Conservation (phyloP, 2,113 vertebrate species). For the Grus americana region DNA sequence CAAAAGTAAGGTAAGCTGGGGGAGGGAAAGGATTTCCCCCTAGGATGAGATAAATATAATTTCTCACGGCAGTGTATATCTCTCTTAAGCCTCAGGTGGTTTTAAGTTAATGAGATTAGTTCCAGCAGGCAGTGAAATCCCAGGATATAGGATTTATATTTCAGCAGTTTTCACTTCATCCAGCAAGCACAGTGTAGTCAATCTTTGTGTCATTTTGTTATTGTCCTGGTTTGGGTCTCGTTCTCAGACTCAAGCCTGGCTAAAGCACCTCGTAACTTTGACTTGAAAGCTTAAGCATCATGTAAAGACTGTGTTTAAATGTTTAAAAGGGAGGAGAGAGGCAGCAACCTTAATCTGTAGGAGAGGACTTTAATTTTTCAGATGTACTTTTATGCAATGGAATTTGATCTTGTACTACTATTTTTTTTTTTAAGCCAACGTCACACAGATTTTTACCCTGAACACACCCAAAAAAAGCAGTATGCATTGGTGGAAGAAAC, state of each 20-base stretch:
- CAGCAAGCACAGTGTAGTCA: slow-evolving; percentile 46
- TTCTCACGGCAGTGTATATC: slow-evolving; percentile 65
- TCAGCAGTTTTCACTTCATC: slow-evolving; percentile 66
- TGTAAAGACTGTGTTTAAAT: slow-evolving; percentile 14
- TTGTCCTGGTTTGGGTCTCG: slow-evolving; percentile 46
- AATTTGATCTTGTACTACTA: background rate
- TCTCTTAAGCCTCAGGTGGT: slow-evolving; percentile 68
- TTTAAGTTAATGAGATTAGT: slow-evolving; percentile 72
- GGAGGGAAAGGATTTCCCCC: slow-evolving; percentile 44
- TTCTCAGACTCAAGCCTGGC: slow-evolving; percentile 42
- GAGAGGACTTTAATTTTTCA: slow-evolving; percentile 11
- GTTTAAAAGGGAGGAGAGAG: background rate
- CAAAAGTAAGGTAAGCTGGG: slow-evolving; percentile 55
- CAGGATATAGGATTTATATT: slow-evolving; percentile 62
- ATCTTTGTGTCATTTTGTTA: slow-evolving; percentile 57
- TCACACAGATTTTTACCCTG: background rate
- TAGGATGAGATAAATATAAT: slow-evolving; percentile 67
- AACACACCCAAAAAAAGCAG: background rate
- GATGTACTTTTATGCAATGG: background rate
- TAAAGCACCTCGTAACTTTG: slow-evolving; percentile 45
- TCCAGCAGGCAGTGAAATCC: slow-evolving; percentile 64
- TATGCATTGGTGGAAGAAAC: background rate
- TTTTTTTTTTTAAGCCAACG: background rate
- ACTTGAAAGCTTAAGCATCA: slow-evolving; percentile 56
- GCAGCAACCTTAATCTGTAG: background rate